Base-by-base conservation (phyloP, 2,113 vertebrate species). In the Leiothrix lutea region DNA sequence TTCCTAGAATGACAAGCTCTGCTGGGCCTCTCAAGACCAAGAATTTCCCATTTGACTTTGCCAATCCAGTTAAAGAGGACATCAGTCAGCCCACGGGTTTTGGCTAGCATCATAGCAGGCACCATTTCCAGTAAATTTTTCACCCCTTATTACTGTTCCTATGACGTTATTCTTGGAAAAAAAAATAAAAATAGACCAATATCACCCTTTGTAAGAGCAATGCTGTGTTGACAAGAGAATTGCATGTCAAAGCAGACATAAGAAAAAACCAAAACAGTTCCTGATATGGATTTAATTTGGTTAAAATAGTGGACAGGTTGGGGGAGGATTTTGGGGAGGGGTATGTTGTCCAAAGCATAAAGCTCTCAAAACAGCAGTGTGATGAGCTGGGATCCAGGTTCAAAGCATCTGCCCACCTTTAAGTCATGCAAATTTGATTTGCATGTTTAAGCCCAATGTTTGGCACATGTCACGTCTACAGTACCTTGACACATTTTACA, bases 361-460 rank as follows among this genome's bases (percentile, higher is more conserved):
- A 93, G 91, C 86, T 86, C 71, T 92, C 69, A 60, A 90, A 97
- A 91, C 57, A 95, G 94, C 92, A 95, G 93, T 88, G 73, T 90
- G 87, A 96, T 92, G 95, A 91, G 85, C 90, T 85, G 80, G 78
- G 86, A 92, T 92, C 84, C 85, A 84, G 70, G 86, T 80, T 81
- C 73, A 87, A 94, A 94, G 89, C 95, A 93, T 92, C 90, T 94
- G 93, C 92, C 95, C 95, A 96, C 95, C 94, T 97, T 92, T 61
- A 88, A 74, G 72, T 93, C 96, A 94, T 96, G 94, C 95, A 94
- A 96, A 96, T 94, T 91, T 86, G 74, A 96, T 97, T 95, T 97
- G 96, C 94, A 97, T 97, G 93, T 92, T 90, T 74, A 96, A 96
- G 91, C 94, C 92, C 96, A 88, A 90, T 72, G 92, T 87, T 93